Percentiles rank a stretch among this genome's conserved stretches.
phyloP scores from a whole-genome alignment of 2,888 invertebrate species.

The Orchesella flavescens region DNA sequence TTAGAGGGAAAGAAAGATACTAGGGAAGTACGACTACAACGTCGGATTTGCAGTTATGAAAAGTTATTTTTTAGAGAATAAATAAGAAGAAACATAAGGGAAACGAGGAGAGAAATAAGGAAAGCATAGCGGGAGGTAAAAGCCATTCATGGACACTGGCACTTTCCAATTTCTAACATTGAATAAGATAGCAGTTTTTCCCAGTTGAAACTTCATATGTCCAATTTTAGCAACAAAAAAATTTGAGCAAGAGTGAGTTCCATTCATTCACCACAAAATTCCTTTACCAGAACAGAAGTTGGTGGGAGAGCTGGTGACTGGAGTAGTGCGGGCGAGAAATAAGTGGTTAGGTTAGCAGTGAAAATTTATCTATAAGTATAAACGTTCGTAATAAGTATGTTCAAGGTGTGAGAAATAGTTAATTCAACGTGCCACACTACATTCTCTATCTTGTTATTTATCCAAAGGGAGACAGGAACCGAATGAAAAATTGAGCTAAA shows the following conservation, averaged over 20 bases:
- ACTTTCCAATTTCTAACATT: no score
- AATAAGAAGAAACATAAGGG: neutral
- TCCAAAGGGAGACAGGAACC: no score
- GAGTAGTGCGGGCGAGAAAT: neutral
- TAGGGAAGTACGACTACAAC: neutral
- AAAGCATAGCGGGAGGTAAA: neutral
- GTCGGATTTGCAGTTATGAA: neutral
- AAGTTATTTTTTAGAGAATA: neutral
- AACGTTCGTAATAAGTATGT: neutral
- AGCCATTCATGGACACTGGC: no score
- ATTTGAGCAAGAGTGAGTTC: neutral
- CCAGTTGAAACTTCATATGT: neutral
- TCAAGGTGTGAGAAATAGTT: neutral
- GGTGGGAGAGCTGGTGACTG: conserved; percentile 10
- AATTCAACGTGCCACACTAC: no score
- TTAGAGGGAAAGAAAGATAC: neutral
- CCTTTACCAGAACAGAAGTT: conserved; percentile 7
- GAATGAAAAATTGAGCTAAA: no score
- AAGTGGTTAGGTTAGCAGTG: neutral
- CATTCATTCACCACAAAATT: neutral
- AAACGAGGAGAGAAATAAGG: neutral
- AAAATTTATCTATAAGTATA: neutral
- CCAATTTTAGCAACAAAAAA: conserved; percentile 7
- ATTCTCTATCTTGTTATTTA: no score
- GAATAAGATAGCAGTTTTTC: no score